A percentile compares a stretch with the other conserved stretches of the same genome.
Conservation (phyloP, 53 echinoderm and acorn worm species). For the Actinopyga echinites region DNA sequence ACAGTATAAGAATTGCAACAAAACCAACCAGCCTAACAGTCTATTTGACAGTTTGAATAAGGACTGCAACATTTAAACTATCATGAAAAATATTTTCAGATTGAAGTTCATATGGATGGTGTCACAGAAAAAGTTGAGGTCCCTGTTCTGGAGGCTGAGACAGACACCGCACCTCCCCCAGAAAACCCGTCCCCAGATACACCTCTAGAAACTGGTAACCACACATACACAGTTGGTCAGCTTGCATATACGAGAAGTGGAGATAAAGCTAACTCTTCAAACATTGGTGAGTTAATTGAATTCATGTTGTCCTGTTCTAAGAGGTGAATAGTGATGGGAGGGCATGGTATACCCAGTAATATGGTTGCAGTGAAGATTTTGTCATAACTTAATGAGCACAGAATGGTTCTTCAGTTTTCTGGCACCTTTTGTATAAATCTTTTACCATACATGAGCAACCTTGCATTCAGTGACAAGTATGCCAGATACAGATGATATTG, state of each 20-base stretch:
- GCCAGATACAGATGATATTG: no score
- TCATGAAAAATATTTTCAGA: slow-evolving; percentile 37
- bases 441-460: no score
- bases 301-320: no score
- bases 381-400: no score
- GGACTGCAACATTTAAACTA: background rate
- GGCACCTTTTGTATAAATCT: no score
- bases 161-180: background rate
- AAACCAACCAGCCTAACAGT: background rate
- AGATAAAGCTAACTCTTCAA: slow-evolving; percentile 88
- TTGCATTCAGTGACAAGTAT: no score
- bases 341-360: no score
- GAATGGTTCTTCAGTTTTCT: no score
- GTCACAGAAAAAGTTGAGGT: slow-evolving; percentile 53
- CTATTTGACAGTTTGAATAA: background rate
- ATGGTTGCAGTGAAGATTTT: no score
- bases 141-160: background rate
- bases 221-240: slow-evolving; percentile 75
- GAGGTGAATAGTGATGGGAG: no score
- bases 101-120: slow-evolving; percentile 77
- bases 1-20: background rate
- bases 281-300: slow-evolving; percentile 65
- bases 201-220: slow-evolving; percentile 46
- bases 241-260: slow-evolving; percentile 97
- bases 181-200: background rate